Conservation (phyloP, 2,113 vertebrate species). For the Crotalus tigris region DNA sequence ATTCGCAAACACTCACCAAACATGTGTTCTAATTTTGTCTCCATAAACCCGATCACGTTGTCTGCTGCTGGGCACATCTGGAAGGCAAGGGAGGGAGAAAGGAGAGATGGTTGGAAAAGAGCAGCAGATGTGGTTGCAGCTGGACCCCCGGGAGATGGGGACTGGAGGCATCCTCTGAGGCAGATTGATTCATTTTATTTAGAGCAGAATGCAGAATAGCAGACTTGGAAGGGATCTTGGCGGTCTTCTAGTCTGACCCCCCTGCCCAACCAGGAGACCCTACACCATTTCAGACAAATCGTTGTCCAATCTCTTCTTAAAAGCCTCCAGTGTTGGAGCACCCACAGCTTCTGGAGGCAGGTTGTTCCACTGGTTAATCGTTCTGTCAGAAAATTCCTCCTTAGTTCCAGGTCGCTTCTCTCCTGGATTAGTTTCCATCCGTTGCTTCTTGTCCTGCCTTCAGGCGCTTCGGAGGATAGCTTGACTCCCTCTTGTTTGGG, state of each 20-base stretch:
- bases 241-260: too few relatives aligned
- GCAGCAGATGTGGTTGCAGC: background rate
- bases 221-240: too few relatives aligned
- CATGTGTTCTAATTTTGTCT: background rate
- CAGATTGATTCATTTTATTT: background rate
- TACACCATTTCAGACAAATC: background rate
- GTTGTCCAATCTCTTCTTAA: background rate
- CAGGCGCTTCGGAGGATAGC: background rate
- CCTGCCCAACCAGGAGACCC: too few relatives aligned
- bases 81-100: background rate
- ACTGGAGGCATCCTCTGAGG: background rate
- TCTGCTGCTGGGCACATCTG: conserved; percentile 54
- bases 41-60: conserved; percentile 27
- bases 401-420: background rate
- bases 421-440: background rate
- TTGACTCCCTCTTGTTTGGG: background rate
- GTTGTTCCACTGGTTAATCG: background rate
- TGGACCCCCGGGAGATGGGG: background rate
- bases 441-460: too few relatives aligned
- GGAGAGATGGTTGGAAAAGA: background rate
- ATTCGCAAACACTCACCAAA: background rate
- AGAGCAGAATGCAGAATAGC: background rate
- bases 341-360: background rate
- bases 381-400: background rate
- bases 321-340: background rate